Evolutionary conservation across 1,140 invertebrate genomes (phyloP), one percentile per base, ranked within the genome.

Genomic region (Theocolax elegans): DNA sequence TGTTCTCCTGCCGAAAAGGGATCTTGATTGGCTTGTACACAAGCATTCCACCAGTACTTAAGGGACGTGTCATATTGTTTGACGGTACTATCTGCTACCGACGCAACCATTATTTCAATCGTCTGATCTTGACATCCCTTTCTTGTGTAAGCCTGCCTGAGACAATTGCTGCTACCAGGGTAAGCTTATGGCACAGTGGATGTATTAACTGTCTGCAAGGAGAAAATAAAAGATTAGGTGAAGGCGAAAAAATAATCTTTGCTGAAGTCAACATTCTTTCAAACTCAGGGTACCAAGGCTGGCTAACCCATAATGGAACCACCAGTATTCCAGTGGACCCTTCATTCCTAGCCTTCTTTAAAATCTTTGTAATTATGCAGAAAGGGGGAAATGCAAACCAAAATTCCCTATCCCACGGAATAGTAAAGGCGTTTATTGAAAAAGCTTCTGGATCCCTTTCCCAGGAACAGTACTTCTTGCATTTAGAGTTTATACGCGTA

Each of bases 361-460:
- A 49, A 29, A 60, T 62, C 71, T 71, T 74, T 21, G 74, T 54
- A 38, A 78, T 74, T n/a, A 79, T 4, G 7, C 64, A 48, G 48
- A 80, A 76, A 10, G 77, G 76, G 27, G 80, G 76, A 67, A 80
- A 81, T 4, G 76, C 79, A 60, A 79, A 76, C 51, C 76, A 80
- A 21, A 64, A 68, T 64, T 73, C 48, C 13, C 51, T 51, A 2
- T 25, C 59, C 75, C 80, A 81, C 17, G 51, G 27, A 4, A 79
- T 38, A 3, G 78, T 81, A 60, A 80, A 80, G 0, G 78, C 78
- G 59, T 81, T 77, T 13, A 75, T 63, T 6, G 13, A 49, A 29
- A 53, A 23, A 1, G 73, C 38, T 35, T 76, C 74, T 10, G 78
- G 77, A 44, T 80, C 79, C 10, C 35, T 65, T 8, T 70, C 21